Percentiles rank a stretch among this genome's conserved stretches.
Conservation (phyloP, 2,888 invertebrate species). For the Pachymerium ferrugineum region DNA sequence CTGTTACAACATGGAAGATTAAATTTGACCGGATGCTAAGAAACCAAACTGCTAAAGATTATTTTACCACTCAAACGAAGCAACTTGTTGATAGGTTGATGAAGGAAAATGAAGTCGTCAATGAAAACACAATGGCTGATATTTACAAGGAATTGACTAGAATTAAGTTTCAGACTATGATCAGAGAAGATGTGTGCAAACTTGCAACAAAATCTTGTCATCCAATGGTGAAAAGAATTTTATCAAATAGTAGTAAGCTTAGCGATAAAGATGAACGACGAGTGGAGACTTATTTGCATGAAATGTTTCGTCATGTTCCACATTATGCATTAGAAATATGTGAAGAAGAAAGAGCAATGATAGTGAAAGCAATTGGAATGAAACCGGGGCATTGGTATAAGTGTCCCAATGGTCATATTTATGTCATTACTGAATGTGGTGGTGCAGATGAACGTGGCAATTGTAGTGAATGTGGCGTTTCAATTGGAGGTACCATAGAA, state of each 20-base stretch:
- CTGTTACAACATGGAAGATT: neutral
- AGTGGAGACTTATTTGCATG: too few species aligned
- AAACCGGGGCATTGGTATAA: conserved; percentile 49
- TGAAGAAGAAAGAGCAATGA: conserved; percentile 52
- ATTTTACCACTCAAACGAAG: neutral
- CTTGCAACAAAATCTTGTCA: neutral
- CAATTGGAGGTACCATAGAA: conserved; percentile 47
- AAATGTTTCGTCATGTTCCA: too few species aligned
- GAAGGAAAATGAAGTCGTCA: neutral
- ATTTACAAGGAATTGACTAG: neutral
- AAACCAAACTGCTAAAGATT: neutral
- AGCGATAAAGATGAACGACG: neutral
- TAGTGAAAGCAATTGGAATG: conserved; percentile 56
- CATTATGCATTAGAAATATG: conserved; percentile 42
- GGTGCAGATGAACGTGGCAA: too few species aligned
- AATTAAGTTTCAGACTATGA: neutral
- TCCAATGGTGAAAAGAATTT: neutral
- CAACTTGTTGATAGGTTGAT: neutral
- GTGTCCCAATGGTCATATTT: conserved; percentile 47
- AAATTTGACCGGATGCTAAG: neutral
- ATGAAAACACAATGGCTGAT: neutral
- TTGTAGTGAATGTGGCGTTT: conserved; percentile 44
- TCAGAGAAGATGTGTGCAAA: too few species aligned
- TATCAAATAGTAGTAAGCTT: neutral
- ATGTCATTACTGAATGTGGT: conserved; percentile 47